phyloP scores from a whole-genome alignment of 2,888 invertebrate species.

The Pedicia rivosa region DNA sequence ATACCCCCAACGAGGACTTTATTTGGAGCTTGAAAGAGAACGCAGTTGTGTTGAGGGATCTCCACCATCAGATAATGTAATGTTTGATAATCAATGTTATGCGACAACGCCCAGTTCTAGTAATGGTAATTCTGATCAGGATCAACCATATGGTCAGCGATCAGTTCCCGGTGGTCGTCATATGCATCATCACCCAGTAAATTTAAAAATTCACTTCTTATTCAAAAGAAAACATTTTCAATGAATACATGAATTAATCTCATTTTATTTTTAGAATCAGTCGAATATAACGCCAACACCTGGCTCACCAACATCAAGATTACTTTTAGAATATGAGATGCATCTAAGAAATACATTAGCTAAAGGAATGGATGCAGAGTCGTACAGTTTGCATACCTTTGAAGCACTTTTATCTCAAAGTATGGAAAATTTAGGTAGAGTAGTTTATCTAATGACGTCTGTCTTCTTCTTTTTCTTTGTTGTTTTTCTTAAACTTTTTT shows the following conservation, averaged over 20 bases:
- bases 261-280: conserved; percentile 30
- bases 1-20: conserved; percentile 55
- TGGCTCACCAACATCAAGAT: conserved; percentile 67
- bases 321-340: conserved; percentile 85
- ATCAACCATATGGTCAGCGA: conserved; percentile 48
- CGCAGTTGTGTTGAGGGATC: conserved; percentile 42
- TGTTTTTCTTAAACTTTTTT: no score
- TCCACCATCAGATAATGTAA: conserved; percentile 83
- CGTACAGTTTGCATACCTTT: conserved; percentile 85
- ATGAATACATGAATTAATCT: conserved; percentile 2
- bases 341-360: conserved; percentile 82
- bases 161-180: conserved; percentile 38
- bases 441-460: not conserved
- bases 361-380: conserved; percentile 90
- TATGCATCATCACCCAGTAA: no score
- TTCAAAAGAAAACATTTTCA: not conserved
- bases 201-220: conserved; percentile 10
- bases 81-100: conserved; percentile 91
- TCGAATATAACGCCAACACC: conserved; percentile 59
- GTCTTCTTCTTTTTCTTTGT: no score
- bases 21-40: conserved; percentile 63
- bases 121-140: conserved; percentile 82
- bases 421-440: conserved; percentile 82
- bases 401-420: conserved; percentile 84
- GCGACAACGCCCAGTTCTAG: conserved; percentile 89